Percentiles rank a stretch among this genome's conserved stretches.
Conservation (phyloP, 2,113 vertebrate species). For the Hepsetus odoe region DNA sequence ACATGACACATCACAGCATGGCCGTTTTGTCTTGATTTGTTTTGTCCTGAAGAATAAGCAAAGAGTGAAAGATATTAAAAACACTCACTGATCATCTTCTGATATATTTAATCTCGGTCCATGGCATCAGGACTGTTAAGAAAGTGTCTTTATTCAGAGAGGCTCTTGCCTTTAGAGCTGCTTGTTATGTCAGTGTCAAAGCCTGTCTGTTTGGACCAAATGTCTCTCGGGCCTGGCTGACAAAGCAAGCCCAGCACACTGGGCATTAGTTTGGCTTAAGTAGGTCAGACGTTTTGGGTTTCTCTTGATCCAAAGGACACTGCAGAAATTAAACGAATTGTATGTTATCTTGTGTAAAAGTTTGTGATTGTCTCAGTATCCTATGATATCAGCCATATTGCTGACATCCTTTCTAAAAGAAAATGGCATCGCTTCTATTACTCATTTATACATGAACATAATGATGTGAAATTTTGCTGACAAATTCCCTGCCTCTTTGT, state of each 20-base stretch:
- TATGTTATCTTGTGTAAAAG: not conserved
- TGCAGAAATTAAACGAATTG: constrained; percentile 8
- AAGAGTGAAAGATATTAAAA: not conserved
- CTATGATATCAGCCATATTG: no score
- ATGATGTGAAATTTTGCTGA: not conserved
- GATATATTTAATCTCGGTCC: not conserved
- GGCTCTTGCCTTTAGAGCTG: not conserved
- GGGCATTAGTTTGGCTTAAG: constrained; percentile 40
- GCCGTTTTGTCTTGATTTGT: not conserved
- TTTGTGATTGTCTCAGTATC: not conserved
- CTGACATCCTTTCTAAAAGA: no score
- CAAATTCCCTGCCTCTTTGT: not conserved
- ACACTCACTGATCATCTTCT: not conserved
- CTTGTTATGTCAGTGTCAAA: not conserved
- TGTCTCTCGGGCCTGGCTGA: constrained; percentile 9
- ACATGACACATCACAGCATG: not conserved
- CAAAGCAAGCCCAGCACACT: constrained; percentile 37
- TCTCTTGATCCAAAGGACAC: constrained; percentile 23
- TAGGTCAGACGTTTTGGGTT: constrained; percentile 50
- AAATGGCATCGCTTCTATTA: no score
- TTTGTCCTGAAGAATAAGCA: not conserved
- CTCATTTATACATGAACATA: not conserved
- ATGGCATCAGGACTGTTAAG: not conserved
- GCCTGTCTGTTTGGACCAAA: not conserved
- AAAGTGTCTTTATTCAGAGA: not conserved